Evolutionary conservation across 1,140 invertebrate species (phyloP), one percentile per base, ranked within the genome.

Genomic region (Spodoptera frugiperda): DNA sequence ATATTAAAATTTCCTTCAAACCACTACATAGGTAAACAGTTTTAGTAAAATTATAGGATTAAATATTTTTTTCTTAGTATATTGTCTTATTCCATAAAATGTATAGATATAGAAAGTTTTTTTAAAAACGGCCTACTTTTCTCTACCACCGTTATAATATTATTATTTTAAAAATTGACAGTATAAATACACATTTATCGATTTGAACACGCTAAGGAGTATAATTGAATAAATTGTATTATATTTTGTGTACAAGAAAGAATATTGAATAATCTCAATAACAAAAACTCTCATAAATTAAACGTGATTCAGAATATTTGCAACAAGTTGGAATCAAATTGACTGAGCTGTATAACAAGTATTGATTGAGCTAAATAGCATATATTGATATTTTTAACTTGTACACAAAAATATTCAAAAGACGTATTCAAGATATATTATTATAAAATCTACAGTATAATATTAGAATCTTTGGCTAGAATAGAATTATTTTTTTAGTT

Each of bases 371-470:
- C 33, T 39, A 6, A 39, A 39, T 39, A 6, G 8, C 9, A 39
- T n/a, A n/a, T n/a, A n/a, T n/a, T n/a, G n/a, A n/a, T n/a, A n/a
- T 25, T 48, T 51, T 14, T 25, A 19, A 17, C 39, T 51, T 30
- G 48, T 53, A 68, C 48, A 49, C 46, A 48, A 14, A 48, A 65
- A 49, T 61, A 48, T 21, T 48, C 11, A 8, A 49, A 68, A 68
- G 14, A 68, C 33, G 49, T 68, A 73, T 46, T 49, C 55, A 44
- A 54, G 39, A 44, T 70, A 51, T 46, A 77, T 57, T 67, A 49
- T 48, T 79, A 72, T 63, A 76, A 79, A 75, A 61, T 71, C 67
- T 63, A 55, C 49, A 74, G 44, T 76, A 76, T 74, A 63, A 57
- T 79, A 79, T 74, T 71, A 63, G 46, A 63, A 19, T 6, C 5